Base-by-base conservation (phyloP, 2,888 invertebrate species). In the Entomobrya multifasciata region DNA sequence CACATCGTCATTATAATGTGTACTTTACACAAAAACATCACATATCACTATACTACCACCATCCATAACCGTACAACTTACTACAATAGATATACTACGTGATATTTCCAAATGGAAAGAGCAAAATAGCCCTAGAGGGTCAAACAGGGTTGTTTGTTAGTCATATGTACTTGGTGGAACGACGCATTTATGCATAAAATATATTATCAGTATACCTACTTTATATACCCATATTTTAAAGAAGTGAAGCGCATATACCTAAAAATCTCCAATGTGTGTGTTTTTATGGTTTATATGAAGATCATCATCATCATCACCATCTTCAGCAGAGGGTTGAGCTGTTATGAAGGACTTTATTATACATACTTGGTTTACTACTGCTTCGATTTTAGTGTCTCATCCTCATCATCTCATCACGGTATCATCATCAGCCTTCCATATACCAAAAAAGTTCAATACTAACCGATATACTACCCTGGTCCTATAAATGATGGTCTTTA, bases 251-350 rank as follows among this genome's bases (percentile, higher is more conserved):
- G 62, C 36, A 62, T 62, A 62, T 2, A 36, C 36, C 49, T 36
- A 6, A 36, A 36, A 36, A n/a, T 10, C n/a, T n/a, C 49, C 49
- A 49, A n/a, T n/a, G 13, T 49, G n/a, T 4, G 36, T 36, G 8
- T 36, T 36, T 36, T 36, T 36, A 36, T 36, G 36, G 36, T 36
- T 36, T 6, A 36, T 36, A 36, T 36, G 8, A n/a, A n/a, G n/a
- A n/a, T n/a, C n/a, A n/a, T n/a, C n/a, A n/a, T n/a, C n/a, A n/a
- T n/a, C n/a, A n/a, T n/a, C n/a, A n/a, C n/a, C n/a, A n/a, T n/a
- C n/a, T n/a, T n/a, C n/a, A n/a, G 36, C 65, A n/a, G n/a, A 65
- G 65, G 65, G 65, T 65, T 65, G 65, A 65, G n/a, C n/a, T n/a
- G n/a, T n/a, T n/a, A n/a, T n/a, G n/a, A 65, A 65, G 65, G 36